A percentile compares a stretch with the other conserved stretches of the same genome.
Conservation (phyloP, 2,797 vertebrate genomes). For the Ctenopoma kingsleyae region DNA sequence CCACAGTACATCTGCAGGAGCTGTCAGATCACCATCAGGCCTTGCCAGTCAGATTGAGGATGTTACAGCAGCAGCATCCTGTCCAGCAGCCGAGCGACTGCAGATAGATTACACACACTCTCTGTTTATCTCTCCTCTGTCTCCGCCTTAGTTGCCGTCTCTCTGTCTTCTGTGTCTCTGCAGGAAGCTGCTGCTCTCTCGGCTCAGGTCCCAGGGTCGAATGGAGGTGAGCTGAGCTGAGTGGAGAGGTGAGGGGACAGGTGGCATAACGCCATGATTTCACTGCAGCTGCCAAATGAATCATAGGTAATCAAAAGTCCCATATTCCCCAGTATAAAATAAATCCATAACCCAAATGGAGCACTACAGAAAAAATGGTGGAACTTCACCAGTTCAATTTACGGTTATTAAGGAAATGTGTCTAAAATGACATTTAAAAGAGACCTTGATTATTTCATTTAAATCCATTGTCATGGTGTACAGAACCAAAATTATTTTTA, state of each 20-base stretch:
- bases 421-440: too few relatives aligned
- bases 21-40: slow-evolving; percentile 82
- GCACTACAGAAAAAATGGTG: background rate
- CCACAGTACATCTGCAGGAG: slow-evolving; percentile 71
- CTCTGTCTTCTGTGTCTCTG: slow-evolving; percentile 56
- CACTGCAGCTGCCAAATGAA: slow-evolving; percentile 15
- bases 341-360: slow-evolving; percentile 23
- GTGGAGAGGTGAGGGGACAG: slow-evolving; percentile 34
- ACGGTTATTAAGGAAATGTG: too few relatives aligned
- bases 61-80: slow-evolving; percentile 76
- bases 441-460: too few relatives aligned
- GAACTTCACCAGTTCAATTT: too few relatives aligned
- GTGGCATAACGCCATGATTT: slow-evolving; percentile 14
- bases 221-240: slow-evolving; percentile 41
- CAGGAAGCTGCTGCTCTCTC: slow-evolving; percentile 41
- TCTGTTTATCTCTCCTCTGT: slow-evolving; percentile 60
- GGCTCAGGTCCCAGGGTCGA: slow-evolving; percentile 47
- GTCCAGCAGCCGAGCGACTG: slow-evolving; percentile 72
- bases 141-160: slow-evolving; percentile 41
- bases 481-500: too few relatives aligned
- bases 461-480: too few relatives aligned
- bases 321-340: slow-evolving; percentile 15
- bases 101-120: slow-evolving; percentile 74
- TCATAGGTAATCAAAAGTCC: slow-evolving; percentile 21
- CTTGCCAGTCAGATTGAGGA: slow-evolving; percentile 81